These are phyloP conservation scores for Patagioenas fasciata DNA, from an alignment of 2,113 vertebrate species.

Conservation along the genomic window DNA sequence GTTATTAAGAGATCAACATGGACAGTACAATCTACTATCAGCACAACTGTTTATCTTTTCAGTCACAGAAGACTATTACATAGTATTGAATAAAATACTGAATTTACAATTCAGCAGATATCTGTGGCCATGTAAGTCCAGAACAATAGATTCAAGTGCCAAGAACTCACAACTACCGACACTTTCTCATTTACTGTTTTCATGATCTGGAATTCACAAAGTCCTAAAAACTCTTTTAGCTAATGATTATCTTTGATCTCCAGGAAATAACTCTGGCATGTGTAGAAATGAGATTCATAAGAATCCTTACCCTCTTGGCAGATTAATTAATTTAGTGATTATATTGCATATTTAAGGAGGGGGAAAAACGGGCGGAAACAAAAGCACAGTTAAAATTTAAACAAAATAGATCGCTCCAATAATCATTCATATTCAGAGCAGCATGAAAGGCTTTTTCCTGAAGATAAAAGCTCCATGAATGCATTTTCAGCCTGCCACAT, in stretches of 20 bases:
- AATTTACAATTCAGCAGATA: neutral
- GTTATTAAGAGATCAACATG: neutral
- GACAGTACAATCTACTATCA: neutral
- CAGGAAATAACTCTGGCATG: neutral
- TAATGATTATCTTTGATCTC: neutral
- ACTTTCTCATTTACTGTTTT: neutral
- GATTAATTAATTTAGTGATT: conserved; percentile 47
- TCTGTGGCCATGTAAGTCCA: neutral
- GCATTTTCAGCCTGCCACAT: conserved; percentile 50
- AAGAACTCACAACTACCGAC: neutral
- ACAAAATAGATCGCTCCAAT: conserved; percentile 30
- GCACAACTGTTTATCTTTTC: neutral
- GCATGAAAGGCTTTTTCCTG: conserved; percentile 42
- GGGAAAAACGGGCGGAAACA: neutral
- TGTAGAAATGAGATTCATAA: conserved; percentile 33
- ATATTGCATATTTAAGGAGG: neutral
- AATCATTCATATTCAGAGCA: conserved; percentile 56
- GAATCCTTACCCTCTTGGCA: neutral
- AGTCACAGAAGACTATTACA: neutral
- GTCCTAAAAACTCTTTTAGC: neutral
- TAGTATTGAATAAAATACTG: neutral
- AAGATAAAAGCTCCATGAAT: conserved; percentile 51
- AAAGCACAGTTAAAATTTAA: conserved; percentile 37
- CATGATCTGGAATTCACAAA: neutral
- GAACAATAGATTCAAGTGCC: neutral